Base-by-base conservation (phyloP, 2,113 vertebrate genomes). In the Rattus rattus region DNA sequence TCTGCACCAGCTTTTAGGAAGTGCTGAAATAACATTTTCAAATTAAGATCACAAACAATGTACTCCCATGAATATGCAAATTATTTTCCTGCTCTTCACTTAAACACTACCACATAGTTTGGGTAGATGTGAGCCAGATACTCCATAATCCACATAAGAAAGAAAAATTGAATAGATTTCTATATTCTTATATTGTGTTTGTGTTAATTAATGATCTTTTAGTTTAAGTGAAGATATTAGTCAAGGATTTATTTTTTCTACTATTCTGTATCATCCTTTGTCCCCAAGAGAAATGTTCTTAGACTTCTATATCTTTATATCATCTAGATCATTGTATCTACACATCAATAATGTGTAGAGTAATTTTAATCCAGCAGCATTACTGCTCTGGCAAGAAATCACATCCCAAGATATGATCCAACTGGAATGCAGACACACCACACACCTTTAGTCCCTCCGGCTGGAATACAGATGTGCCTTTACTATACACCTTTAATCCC, bases 1-100 rank as follows among this genome's bases (percentile, higher is more conserved):
- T 94, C n/a, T 85, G 94, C 4, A 9, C 61, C 61, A 36, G 49
- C 54, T 49, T 70, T 63, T 92, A 91, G 28, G 26, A 92, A 79
- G 17, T 88, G 94, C 59, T 96, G 95, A 39, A 89, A 19, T 72
- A 72, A 91, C 4, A 96, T 54, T 93, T 24, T 93, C n/a, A 96
- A 96, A 96, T 75, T 11, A 95, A 43, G 17, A 73, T 16, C 49
- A 87, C 56, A 86, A 94, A 95, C n/a, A 92, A 52, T 14, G 7
- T 87, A 20, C 20, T 26, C 43, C 4, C 22, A 43, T 95, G 85
- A 12, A 81, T 94, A 70, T 30, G 9, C 94, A 56, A 93, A 12
- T 73, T 39, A 13, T 77, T 86, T 95, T 85, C n/a, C 14, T 92
- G 7, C 22, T 90, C 19, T 81, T 93, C 5, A 49, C 1, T 81